phyloP scores from a whole-genome alignment of 2,797 vertebrate genomes.

The Rhinatrema bivittatum region DNA sequence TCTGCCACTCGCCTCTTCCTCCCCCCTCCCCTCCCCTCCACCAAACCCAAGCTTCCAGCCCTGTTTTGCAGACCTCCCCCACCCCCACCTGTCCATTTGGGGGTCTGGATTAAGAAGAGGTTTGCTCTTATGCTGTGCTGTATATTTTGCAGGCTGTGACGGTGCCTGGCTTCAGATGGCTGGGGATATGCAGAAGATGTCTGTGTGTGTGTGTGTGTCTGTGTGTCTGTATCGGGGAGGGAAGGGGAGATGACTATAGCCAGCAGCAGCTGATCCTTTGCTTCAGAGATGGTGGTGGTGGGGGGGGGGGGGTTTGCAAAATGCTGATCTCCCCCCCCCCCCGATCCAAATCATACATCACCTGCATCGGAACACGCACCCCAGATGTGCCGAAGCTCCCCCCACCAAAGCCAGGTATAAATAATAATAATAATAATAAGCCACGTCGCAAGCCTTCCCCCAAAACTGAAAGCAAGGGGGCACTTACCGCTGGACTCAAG shows the following conservation, averaged over 20 bases:
- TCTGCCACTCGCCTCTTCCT: conserved; percentile 7
- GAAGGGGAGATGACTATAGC: too few relatives aligned
- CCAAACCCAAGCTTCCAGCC: neutral
- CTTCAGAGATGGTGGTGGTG: too few relatives aligned
- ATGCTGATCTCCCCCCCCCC: conserved; percentile 7
- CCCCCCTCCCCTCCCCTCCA: neutral
- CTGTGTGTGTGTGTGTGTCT: too few relatives aligned
- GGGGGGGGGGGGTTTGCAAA: conserved; percentile 27
- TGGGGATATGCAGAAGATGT: too few relatives aligned
- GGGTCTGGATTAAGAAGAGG: conserved; percentile 1
- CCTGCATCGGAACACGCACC: too few relatives aligned
- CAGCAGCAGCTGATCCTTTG: too few relatives aligned
- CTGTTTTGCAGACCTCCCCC: neutral
- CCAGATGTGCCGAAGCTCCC: neutral
- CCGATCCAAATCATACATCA: too few relatives aligned
- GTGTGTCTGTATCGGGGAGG: neutral
- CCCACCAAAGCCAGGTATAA: neutral
- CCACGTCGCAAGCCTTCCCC: conserved; percentile 2
- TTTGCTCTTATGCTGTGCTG: too few relatives aligned
- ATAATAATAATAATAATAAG: too few relatives aligned
- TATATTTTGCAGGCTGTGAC: too few relatives aligned
- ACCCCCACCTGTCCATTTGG: neutral
- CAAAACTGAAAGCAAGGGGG: conserved; percentile 11
- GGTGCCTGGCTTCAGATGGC: too few relatives aligned
- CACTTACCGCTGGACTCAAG: conserved; percentile 40